Base-by-base conservation (phyloP, 2,797 vertebrate species). In the Picus viridis region DNA sequence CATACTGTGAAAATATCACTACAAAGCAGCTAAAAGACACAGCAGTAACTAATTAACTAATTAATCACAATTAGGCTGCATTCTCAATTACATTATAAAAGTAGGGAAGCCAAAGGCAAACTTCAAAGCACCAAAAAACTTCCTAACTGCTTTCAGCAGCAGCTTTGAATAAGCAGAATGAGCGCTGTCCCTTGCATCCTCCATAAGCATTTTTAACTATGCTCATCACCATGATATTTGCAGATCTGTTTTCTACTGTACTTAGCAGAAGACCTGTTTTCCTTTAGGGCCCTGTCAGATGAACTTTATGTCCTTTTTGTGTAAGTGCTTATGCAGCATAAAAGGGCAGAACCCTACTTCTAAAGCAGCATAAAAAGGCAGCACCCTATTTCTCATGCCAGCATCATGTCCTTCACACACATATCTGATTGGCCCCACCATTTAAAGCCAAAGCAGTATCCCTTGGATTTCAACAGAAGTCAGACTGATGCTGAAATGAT, bases 41-140 rank as follows among this genome's bases (percentile, higher is more conserved):
- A 90, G 92, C 34, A 76, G 69, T 32, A 90, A 79, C 70, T 85
- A 92, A 94, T 93, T 95, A 94, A 82, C 59, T 80, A 93, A 94
- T 94, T 92, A 91, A 94, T 94, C 61, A 94, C 85, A 91, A 88
- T 86, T 85, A 77, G 59, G 49, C 43, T 77, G 53, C 49, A 76
- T 88, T 95, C 95, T 90, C 53, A 87, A 89, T 91, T 83, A 7
- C 64, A 83, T 91, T 91, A 34, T 17, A 82, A 75, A 32, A 49
- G 45, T 83, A 70, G 36, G 58, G 34, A 83, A 87, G 72, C 64
- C 83, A 92, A 91, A 94, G 64, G 59, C 74, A 95, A 91, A 79
- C 92, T 92, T 94, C 80, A 96, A 94, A 89, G 86, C 67, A 54
- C 11, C n/a, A 71, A 65, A 86, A 62, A 75, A 51, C 54, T 59